phyloP scores from a whole-genome alignment of 2,888 invertebrate species.

The Rhingia rostrata region DNA sequence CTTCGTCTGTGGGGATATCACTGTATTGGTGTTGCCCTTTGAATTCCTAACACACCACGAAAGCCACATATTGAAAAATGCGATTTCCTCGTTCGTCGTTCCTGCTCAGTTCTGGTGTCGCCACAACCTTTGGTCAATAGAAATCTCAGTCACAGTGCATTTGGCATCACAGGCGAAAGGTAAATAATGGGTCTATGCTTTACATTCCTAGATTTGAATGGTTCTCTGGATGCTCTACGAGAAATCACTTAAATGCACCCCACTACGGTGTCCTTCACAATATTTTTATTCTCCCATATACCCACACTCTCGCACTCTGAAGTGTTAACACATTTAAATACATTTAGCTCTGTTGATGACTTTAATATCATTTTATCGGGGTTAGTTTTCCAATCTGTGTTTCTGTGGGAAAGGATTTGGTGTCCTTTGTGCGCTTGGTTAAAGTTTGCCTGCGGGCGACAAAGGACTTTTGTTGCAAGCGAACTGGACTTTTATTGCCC shows the following conservation, averaged over 20 bases:
- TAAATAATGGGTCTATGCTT: constrained; percentile 39
- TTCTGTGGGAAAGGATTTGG: neutral
- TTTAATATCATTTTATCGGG: constrained; percentile 24
- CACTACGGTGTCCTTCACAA: constrained; percentile 28
- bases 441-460: constrained; percentile 23
- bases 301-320: neutral
- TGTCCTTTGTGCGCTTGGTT: neutral
- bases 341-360: constrained; percentile 36
- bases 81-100: constrained; percentile 20
- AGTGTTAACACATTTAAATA: neutral
- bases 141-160: constrained; percentile 68
- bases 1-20: constrained; percentile 28
- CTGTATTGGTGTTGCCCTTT: constrained; percentile 19
- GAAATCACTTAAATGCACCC: constrained; percentile 34
- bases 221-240: neutral
- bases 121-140: constrained; percentile 46
- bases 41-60: constrained; percentile 23
- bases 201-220: constrained; percentile 46
- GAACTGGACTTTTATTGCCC: constrained; percentile 19
- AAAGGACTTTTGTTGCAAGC: constrained; percentile 18
- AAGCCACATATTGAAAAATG: constrained; percentile 39
- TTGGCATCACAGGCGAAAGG: constrained; percentile 60
- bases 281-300: neutral
- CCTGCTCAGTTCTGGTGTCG: neutral
- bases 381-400: neutral